Evolutionary conservation across 92 coral and sea anemone species (phyloP), one percentile per base, ranked within the genome.

Genomic region (Hydrozoanthus gracilis): DNA sequence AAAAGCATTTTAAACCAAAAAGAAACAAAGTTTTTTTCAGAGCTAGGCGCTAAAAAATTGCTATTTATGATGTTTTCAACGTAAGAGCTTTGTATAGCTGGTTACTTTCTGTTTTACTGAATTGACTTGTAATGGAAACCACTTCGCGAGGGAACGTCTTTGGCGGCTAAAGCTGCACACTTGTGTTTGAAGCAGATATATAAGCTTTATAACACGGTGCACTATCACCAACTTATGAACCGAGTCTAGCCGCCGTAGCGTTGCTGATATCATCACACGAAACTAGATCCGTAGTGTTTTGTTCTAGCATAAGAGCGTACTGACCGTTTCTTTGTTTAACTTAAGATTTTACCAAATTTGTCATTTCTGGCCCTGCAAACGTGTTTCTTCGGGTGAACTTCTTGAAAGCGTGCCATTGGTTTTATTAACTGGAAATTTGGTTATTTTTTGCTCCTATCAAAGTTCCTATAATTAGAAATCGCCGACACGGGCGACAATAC

Each of bases 321-420:
- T 68, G 73, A 79, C 72, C 18, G 35, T 62, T 65, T 65, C 85
- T 80, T 49, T 66, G n/a, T n/a, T n/a, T n/a, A n/a, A n/a, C n/a
- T n/a, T n/a, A n/a, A n/a, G n/a, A 12, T 45, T 80, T 79, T 46
- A 10, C 44, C 12, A 46, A 62, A 14, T 45, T 55, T 60, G 58
- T 45, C 84, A 18, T 54, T 61, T 44, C 67, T 79, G 39, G 51
- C 48, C 11, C 12, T 50, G 52, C 11, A 13, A 79, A 61, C 51
- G n/a, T 54, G 45, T 44, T 17, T 62, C 71, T 45, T 15, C 69
- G 8, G 0, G 45, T 11, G 18, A 7, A 17, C 56, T 65, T 39
- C n/a, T 17, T 17, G 44, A 18, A 15, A 39, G 4, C 3, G 10
- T 44, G 45, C 60, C 48, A 5, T 44, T 58, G 35, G 15, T 5